Evolutionary conservation across 1,140 invertebrate species (phyloP), one percentile per base, ranked within the genome.

Genomic region (Drosophila trapezifrons): DNA sequence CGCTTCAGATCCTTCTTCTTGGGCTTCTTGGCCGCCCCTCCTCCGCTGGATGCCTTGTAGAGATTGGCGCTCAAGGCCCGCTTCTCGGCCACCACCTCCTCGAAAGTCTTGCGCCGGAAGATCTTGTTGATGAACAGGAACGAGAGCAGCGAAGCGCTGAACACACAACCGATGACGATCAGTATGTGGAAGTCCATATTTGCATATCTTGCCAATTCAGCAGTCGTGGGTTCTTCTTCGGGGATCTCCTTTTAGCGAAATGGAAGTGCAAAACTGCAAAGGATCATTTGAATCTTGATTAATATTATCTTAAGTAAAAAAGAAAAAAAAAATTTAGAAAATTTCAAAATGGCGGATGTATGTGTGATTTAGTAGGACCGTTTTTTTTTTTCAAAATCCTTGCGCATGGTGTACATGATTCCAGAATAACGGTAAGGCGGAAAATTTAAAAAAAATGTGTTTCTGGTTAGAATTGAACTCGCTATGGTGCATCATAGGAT

Each of bases 181-280:
- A 91, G 80, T 76, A 92, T 85, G 75, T 92, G 91, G 35, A 92
- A 91, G 78, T 92, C 91, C 91, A 92, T 92, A 74, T 90, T 92
- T 91, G 86, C 91, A 92, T 92, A 90, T 54, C 82, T 89, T 86
- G 49, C 57, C 66, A 40, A 22, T 76, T 51, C 55, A 54, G 52
- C 55, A 54, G 52, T 42, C 52, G 52, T 46, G 38, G 60, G 22
- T 60, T 77, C 35, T 60, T 45, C 35, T 58, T 54, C 35, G 17
- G 37, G 37, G 43, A 49, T 60, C 46, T 77, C 73, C 55, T 70
- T 49, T 38, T 22, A 20, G 40, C 15, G 43, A 37, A 47, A 49
- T 54, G 32, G 18, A 54, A 67, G 76, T 87, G 58, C 1, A 62
- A 54, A 54, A 54, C 51, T 52, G 49, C 2, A 7, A 18, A 10